A percentile compares a stretch with the other conserved stretches of the same genome.
phyloP scores from a whole-genome alignment of 2,888 invertebrate genomes.

The Aphidoletes aphidimyza region DNA sequence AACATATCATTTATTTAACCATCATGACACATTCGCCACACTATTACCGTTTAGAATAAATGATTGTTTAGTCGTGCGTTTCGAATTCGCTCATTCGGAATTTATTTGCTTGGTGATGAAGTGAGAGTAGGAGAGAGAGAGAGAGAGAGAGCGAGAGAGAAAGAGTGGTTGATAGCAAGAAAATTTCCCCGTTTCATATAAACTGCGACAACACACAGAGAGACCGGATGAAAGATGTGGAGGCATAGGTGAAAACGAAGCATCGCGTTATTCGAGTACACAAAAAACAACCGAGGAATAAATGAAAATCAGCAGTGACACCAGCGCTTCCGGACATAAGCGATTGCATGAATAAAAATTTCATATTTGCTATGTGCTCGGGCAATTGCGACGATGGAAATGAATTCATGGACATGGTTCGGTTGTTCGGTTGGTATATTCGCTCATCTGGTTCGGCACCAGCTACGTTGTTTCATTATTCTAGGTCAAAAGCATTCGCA shows the following conservation, averaged over 20 bases:
- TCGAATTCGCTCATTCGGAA: slow-evolving; percentile 24
- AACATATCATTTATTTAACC: background rate
- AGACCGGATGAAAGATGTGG: background rate
- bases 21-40: background rate
- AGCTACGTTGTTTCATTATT: background rate
- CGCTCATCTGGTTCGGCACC: background rate
- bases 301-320: slow-evolving; percentile 28
- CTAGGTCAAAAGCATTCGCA: background rate
- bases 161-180: no score
- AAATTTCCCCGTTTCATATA: no score
- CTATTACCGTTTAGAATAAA: background rate
- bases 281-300: background rate
- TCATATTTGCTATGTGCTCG: background rate
- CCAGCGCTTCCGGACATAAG: background rate
- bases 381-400: background rate
- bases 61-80: slow-evolving; percentile 39
- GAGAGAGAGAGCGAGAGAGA: no score
- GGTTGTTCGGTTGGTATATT: background rate
- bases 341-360: background rate
- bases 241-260: background rate
- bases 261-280: slow-evolving; percentile 21
- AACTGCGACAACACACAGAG: no score
- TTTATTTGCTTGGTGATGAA: slow-evolving; percentile 7
- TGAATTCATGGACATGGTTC: background rate
- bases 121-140: no score